Conservation (phyloP, 2,113 vertebrate genomes). For the Anseranas semipalmata region DNA sequence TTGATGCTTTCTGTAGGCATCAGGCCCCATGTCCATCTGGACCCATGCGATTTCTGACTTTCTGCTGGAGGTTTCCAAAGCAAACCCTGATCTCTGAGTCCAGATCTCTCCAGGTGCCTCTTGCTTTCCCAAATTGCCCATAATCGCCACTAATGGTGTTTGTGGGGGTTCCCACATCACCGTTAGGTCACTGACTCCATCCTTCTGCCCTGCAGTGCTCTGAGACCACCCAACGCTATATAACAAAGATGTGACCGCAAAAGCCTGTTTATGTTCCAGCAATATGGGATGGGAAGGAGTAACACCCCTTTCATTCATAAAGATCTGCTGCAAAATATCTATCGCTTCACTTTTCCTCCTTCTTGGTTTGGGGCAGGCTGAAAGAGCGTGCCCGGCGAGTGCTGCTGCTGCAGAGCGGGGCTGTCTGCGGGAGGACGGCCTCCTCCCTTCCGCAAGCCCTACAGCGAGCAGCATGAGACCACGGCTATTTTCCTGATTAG, state of each 20-base stretch:
- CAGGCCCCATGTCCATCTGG: background rate
- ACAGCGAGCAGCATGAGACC: fast-evolving
- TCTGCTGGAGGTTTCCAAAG: background rate
- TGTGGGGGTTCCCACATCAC: background rate
- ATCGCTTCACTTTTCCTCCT: background rate
- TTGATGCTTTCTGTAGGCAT: background rate
- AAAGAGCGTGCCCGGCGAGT: background rate
- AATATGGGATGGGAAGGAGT: background rate
- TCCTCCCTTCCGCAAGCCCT: background rate
- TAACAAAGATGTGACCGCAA: background rate
- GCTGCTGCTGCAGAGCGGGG: background rate
- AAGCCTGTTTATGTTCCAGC: background rate
- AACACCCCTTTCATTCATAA: background rate
- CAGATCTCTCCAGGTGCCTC: background rate
- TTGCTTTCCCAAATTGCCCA: background rate
- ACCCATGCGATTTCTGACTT: background rate
- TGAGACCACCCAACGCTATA: background rate
- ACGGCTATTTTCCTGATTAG: background rate
- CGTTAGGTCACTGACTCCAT: fast-evolving
- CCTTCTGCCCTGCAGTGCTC: background rate
- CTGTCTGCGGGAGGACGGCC: background rate
- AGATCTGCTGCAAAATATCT: background rate
- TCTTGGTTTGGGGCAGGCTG: background rate
- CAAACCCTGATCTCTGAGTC: background rate
- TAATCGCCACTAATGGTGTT: fast-evolving